A percentile compares a stretch with the other conserved stretches of the same genome.
Evolutionary conservation across 2,113 vertebrate genomes (phyloP).

Genomic region (Eudyptes chrysolophus): DNA sequence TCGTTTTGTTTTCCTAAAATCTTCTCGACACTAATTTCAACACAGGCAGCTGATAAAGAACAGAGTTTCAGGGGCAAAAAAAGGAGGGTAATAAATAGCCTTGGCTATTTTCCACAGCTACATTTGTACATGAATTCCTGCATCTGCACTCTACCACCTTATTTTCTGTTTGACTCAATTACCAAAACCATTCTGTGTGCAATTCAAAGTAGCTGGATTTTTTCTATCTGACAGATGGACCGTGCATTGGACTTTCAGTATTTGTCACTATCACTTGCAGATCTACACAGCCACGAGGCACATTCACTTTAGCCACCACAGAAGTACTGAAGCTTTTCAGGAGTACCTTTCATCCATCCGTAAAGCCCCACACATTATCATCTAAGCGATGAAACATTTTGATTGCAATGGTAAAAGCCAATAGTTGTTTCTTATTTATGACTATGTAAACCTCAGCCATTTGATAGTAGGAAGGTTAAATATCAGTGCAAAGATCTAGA

Average conservation of each 20-base stretch:
- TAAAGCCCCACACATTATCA: neutral
- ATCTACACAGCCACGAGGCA: neutral
- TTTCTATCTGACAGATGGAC: neutral
- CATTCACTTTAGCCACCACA: rapidly evolving
- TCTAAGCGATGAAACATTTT: neutral
- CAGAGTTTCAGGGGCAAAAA: neutral
- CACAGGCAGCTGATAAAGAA: neutral
- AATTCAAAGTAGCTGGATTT: neutral
- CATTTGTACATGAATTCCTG: neutral
- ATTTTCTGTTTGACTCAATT: neutral
- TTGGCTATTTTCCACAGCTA: neutral
- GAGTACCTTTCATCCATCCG: neutral
- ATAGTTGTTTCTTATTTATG: neutral
- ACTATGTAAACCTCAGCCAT: neutral
- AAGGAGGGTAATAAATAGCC: neutral
- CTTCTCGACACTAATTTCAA: neutral
- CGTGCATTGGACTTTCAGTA: neutral
- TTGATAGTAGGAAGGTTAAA: neutral
- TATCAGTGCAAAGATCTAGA: neutral
- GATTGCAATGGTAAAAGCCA: neutral
- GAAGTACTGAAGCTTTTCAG: neutral
- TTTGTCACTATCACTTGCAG: neutral
- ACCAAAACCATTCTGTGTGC: neutral
- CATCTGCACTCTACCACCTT: neutral
- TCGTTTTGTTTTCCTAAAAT: neutral